Evolutionary conservation across 2,888 invertebrate species (phyloP).

Genomic region (Drosophila mulleri): DNA sequence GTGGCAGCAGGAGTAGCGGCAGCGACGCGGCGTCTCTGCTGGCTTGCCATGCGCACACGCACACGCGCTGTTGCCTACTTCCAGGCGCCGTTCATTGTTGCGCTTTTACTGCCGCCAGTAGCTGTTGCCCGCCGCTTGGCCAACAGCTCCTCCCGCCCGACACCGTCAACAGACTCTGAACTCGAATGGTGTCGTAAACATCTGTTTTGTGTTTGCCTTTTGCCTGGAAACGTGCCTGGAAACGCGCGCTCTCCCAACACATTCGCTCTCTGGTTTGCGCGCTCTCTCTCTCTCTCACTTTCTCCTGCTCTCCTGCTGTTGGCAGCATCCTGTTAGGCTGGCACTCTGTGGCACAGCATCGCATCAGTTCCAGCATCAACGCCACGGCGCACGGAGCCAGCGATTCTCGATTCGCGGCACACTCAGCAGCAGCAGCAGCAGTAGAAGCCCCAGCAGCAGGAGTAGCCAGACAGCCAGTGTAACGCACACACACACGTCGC

Average conservation of each 20-base stretch:
- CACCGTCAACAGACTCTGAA: not conserved
- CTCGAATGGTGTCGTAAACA: slow-evolving; percentile 54
- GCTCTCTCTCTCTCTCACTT: not conserved
- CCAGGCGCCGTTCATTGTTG: slow-evolving; percentile 75
- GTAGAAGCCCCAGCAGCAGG: slow-evolving; percentile 23
- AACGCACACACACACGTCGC: slow-evolving; percentile 42
- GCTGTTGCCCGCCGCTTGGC: not conserved
- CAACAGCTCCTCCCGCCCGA: not conserved
- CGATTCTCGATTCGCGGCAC: slow-evolving; percentile 29
- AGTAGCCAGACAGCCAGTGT: not conserved
- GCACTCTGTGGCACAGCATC: slow-evolving; percentile 19
- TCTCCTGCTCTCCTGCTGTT: slow-evolving; percentile 8
- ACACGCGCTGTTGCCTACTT: slow-evolving; percentile 68
- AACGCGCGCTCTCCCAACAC: slow-evolving; percentile 19
- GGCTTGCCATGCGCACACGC: slow-evolving; percentile 70
- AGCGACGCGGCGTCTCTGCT: slow-evolving; percentile 14
- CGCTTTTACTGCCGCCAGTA: slow-evolving; percentile 66
- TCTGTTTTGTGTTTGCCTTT: slow-evolving; percentile 77
- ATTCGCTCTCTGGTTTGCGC: slow-evolving; percentile 3
- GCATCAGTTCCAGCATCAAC: slow-evolving; percentile 76
- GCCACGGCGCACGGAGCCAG: slow-evolving; percentile 69
- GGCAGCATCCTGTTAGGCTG: slow-evolving; percentile 40
- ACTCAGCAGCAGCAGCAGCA: slow-evolving; percentile 34
- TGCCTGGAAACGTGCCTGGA: no score
- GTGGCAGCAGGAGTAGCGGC: no score